Conservation (phyloP, 2,888 invertebrate genomes). For the Endotricha flammealis region DNA sequence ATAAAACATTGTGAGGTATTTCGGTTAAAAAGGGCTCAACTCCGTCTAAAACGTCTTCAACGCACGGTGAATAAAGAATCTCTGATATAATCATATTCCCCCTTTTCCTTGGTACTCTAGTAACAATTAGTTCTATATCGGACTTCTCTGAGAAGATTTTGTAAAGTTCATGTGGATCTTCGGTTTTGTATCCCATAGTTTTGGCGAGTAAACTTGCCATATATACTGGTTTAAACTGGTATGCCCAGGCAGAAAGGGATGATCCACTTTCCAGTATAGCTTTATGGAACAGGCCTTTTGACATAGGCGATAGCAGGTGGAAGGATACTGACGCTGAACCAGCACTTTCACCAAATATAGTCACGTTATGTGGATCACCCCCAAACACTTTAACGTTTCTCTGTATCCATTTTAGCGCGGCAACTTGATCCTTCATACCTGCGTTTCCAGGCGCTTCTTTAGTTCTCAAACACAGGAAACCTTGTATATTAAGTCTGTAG, state of each 20-base stretch:
- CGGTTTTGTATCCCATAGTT: constrained; percentile 41
- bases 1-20: constrained; percentile 40
- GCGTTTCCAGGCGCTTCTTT: constrained; percentile 37
- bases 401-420: constrained; percentile 34
- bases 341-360: constrained; percentile 59
- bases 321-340: constrained; percentile 53
- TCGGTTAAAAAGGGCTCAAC: constrained; percentile 54
- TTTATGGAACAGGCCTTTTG: constrained; percentile 56
- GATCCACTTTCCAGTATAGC: constrained; percentile 63
- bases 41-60: constrained; percentile 45
- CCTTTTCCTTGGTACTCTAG: constrained; percentile 44
- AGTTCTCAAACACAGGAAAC: constrained; percentile 33
- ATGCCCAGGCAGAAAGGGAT: constrained; percentile 44
- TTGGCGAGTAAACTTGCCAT: constrained; percentile 51
- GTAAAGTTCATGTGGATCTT: constrained; percentile 46
- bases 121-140: constrained; percentile 44
- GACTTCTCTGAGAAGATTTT: constrained; percentile 44
- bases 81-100: constrained; percentile 45
- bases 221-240: constrained; percentile 47
- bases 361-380: constrained; percentile 35
- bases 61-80: constrained; percentile 49
- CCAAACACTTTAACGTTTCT: constrained; percentile 32
- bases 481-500: constrained; percentile 52
- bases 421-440: constrained; percentile 37
- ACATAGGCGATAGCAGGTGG: constrained; percentile 54